Evolutionary conservation across 2,888 invertebrate species (phyloP).

Genomic region (Dryocosmus kuriphilus): DNA sequence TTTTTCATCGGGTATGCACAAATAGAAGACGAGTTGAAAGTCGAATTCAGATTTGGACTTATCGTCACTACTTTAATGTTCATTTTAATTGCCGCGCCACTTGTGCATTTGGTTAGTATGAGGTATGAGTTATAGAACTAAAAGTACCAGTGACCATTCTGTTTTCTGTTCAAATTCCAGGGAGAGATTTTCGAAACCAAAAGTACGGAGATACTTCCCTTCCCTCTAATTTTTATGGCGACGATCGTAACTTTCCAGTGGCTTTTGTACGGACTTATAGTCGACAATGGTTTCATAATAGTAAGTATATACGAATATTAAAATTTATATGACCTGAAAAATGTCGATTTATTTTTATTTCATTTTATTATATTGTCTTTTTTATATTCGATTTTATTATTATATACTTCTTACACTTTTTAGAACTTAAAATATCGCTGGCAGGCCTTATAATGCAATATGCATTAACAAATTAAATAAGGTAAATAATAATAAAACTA

Average conservation of each 20-base stretch:
- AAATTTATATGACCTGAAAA: background rate
- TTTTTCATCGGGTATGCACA: conserved; percentile 83
- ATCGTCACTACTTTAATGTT: conserved; percentile 85
- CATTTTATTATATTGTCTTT: too few species aligned
- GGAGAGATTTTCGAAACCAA: conserved; percentile 87
- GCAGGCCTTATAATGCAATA: too few species aligned
- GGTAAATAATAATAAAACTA: conserved; percentile 55
- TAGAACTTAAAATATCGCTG: too few species aligned
- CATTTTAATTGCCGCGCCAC: conserved; percentile 84
- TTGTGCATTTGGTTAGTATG: conserved; percentile 84
- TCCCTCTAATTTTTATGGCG: conserved; percentile 91
- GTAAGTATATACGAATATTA: conserved; percentile 79
- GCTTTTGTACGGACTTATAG: conserved; percentile 89
- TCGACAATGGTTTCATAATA: conserved; percentile 87
- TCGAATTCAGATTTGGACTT: conserved; percentile 86
- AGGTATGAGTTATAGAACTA: conserved; percentile 64
- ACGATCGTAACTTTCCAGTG: conserved; percentile 88
- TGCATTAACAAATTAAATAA: too few species aligned
- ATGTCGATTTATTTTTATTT: too few species aligned
- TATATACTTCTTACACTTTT: too few species aligned
- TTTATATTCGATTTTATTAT: too few species aligned
- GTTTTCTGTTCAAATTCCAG: conserved; percentile 76
- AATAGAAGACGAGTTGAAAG: conserved; percentile 82
- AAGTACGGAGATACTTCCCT: conserved; percentile 92
- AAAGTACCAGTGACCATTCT: background rate